Conservation (phyloP, 2,113 vertebrate genomes). For the Aldabrachelys gigantea region DNA sequence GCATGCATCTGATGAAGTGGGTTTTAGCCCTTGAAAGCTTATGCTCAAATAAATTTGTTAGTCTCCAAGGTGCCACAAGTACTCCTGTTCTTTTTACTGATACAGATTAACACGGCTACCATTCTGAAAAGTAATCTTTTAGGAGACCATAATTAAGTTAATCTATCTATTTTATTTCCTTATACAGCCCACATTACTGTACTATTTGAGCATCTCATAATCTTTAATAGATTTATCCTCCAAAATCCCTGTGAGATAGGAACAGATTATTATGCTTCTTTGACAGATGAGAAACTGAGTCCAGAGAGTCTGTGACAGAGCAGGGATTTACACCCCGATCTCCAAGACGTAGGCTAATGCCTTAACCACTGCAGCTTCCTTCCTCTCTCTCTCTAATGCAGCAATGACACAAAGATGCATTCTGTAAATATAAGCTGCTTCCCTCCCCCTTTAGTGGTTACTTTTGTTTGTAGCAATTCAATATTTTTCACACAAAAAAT, state of each 20-base stretch:
- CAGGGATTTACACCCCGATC: background rate
- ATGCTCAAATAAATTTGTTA: too few species aligned
- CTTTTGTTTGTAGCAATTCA: background rate
- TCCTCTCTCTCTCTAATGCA: conserved; percentile 11
- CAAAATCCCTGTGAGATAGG: background rate
- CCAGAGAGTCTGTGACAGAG: background rate
- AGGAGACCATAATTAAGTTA: conserved; percentile 6
- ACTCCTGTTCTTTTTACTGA: too few species aligned
- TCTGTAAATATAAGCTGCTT: background rate
- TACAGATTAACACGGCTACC: too few species aligned
- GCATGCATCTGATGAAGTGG: too few species aligned
- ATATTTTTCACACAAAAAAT: background rate
- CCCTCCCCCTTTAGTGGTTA: background rate
- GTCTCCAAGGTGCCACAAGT: too few species aligned
- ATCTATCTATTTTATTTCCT: conserved; percentile 37
- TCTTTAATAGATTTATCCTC: conserved; percentile 21
- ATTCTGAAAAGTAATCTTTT: background rate
- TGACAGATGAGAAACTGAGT: conserved; percentile 5
- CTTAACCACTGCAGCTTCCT: background rate
- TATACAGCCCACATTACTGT: background rate
- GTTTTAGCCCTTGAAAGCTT: too few species aligned
- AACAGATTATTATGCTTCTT: conserved; percentile 7
- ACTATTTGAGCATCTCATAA: conserved; percentile 18
- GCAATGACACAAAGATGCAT: background rate
- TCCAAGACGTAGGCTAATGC: background rate